Conservation (phyloP, 2,113 vertebrate genomes). For the Indicator maculatus region DNA sequence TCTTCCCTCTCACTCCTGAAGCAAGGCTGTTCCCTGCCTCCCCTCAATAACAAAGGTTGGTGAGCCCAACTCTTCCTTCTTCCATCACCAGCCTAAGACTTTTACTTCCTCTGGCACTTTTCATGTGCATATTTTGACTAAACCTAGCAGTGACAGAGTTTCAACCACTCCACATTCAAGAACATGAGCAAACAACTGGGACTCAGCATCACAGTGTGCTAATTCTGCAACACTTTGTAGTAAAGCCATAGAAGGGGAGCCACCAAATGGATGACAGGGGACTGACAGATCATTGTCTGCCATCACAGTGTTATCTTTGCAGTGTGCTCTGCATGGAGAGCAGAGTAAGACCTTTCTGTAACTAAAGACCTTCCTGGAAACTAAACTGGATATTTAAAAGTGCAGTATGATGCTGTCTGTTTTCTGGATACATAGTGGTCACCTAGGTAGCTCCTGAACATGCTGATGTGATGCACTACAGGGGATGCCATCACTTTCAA, state of each 20-base stretch:
- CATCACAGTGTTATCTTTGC: background rate
- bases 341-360: background rate
- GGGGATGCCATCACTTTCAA: background rate
- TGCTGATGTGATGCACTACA: accelerated
- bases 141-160: background rate
- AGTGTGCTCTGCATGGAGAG: background rate
- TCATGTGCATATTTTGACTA: background rate
- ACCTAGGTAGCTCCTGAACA: background rate
- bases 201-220: background rate
- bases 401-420: too few relatives aligned
- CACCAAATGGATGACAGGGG: background rate
- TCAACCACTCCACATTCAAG: background rate
- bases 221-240: background rate
- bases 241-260: background rate
- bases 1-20: background rate
- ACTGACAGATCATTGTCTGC: background rate
- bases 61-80: background rate
- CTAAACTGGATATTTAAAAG: background rate
- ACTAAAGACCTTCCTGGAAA: background rate
- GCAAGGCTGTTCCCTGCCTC: background rate
- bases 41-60: background rate
- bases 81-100: background rate
- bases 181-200: background rate
- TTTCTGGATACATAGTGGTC: background rate
- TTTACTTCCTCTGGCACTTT: background rate